These are phyloP conservation scores for Notiomystis cincta DNA, from an alignment of 2,113 vertebrate species.

Conservation along the genomic window DNA sequence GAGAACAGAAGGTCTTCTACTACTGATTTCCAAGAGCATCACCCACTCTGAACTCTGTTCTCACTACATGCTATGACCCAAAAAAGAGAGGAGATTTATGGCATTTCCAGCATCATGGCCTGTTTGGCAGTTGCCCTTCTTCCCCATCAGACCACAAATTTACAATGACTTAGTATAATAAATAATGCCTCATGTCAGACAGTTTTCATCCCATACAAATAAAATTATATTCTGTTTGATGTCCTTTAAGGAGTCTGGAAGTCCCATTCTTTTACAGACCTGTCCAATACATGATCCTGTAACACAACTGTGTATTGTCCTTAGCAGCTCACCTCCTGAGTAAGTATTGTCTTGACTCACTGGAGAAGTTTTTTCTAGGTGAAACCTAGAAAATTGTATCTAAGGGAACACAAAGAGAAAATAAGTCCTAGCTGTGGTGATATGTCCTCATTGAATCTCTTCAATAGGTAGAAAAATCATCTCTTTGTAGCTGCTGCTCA, in stretches of 20 bases:
- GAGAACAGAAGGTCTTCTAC: neutral
- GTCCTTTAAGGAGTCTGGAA: neutral
- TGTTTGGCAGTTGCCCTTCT: neutral
- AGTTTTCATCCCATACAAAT: neutral
- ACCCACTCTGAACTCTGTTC: neutral
- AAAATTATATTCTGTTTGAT: neutral
- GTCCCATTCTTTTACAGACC: neutral
- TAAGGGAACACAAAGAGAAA: neutral
- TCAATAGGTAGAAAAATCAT: neutral
- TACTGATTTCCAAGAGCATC: neutral
- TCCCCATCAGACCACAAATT: neutral
- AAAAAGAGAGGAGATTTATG: neutral
- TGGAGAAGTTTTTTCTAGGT: neutral
- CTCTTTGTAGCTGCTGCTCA: neutral
- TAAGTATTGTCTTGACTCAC: neutral
- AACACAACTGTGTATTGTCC: rapidly evolving
- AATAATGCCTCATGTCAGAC: neutral
- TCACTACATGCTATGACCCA: neutral
- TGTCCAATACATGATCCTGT: neutral
- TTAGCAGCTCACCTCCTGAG: neutral
- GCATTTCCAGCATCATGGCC: neutral
- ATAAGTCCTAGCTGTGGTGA: neutral
- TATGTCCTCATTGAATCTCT: neutral
- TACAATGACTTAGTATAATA: neutral
- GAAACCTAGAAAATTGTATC: neutral